Conservation (phyloP, 2,888 invertebrate genomes). For the Hylaea fasciaria region DNA sequence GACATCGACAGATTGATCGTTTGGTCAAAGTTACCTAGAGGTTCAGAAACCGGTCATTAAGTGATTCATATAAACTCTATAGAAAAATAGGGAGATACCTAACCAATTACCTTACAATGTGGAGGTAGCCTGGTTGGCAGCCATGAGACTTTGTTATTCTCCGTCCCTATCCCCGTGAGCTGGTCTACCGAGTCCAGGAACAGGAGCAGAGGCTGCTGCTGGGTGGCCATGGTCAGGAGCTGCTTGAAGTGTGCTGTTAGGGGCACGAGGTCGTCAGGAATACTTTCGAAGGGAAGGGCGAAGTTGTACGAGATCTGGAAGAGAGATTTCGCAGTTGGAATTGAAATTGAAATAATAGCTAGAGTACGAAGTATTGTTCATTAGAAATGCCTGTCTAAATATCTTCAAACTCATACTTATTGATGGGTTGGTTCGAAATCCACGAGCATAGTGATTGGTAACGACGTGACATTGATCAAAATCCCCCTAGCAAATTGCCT, state of each 20-base stretch:
- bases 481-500: too few species aligned
- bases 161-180: conserved; percentile 94
- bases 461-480: too few species aligned
- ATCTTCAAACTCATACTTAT: too few species aligned
- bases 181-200: conserved; percentile 99
- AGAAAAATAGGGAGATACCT: too few species aligned
- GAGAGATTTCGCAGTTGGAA: background rate
- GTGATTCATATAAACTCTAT: too few species aligned
- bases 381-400: too few species aligned
- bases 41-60: too few species aligned
- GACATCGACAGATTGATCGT: too few species aligned
- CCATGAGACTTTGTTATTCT: conserved; percentile 98
- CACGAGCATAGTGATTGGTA: background rate
- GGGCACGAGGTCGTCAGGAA: conserved; percentile 98
- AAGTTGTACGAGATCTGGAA: conserved; percentile 95
- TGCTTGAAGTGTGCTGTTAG: conserved; percentile 98
- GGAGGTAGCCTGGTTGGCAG: conserved; percentile 95
- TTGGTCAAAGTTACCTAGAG: too few species aligned
- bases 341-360: too few species aligned
- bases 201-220: conserved; percentile 93
- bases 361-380: too few species aligned
- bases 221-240: conserved; percentile 91
- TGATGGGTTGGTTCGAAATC: background rate
- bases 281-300: conserved; percentile 95
- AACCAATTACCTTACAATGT: conserved; percentile 93